Conservation (phyloP, 2,113 vertebrate species). For the Cynoglossus semilaevis region DNA sequence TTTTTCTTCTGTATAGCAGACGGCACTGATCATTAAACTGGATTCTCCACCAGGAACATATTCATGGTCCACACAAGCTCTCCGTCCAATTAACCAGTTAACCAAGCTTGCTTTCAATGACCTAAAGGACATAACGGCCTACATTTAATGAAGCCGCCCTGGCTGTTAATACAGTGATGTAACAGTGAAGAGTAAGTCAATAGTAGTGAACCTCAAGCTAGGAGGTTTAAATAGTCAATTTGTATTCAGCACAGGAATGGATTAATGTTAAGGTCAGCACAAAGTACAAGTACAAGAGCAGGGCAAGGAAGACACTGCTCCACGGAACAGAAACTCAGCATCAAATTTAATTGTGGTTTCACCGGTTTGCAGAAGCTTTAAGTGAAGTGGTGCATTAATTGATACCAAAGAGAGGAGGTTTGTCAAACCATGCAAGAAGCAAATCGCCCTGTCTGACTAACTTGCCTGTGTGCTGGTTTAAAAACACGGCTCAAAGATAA, state of each 20-base stretch:
- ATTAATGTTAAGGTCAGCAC: not conserved
- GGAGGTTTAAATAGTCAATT: conserved; percentile 3
- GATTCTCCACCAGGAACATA: conserved; percentile 55
- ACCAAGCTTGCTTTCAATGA: conserved; percentile 56
- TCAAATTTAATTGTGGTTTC: not conserved
- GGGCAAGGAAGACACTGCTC: not conserved
- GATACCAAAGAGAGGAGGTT: conserved; percentile 12
- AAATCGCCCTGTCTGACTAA: conserved; percentile 59
- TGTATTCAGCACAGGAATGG: not conserved
- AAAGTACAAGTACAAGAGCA: not conserved
- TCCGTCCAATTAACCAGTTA: conserved; percentile 61
- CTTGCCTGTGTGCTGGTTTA: conserved; percentile 59
- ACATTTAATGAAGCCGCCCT: conserved; percentile 62
- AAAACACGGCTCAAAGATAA: conserved; percentile 68
- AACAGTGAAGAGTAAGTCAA: conserved; percentile 9
- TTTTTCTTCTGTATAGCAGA: conserved; percentile 32
- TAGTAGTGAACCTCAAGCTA: conserved; percentile 4
- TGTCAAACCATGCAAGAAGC: conserved; percentile 8
- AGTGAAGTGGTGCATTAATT: not conserved
- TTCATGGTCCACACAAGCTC: conserved; percentile 47
- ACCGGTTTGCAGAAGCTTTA: no score
- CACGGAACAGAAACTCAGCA: not conserved
- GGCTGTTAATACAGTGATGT: conserved; percentile 39
- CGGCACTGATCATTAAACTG: conserved; percentile 38
- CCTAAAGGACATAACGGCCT: conserved; percentile 51